Evolutionary conservation across 2,113 vertebrate species (phyloP).

Genomic region (Dermatemys mawii): DNA sequence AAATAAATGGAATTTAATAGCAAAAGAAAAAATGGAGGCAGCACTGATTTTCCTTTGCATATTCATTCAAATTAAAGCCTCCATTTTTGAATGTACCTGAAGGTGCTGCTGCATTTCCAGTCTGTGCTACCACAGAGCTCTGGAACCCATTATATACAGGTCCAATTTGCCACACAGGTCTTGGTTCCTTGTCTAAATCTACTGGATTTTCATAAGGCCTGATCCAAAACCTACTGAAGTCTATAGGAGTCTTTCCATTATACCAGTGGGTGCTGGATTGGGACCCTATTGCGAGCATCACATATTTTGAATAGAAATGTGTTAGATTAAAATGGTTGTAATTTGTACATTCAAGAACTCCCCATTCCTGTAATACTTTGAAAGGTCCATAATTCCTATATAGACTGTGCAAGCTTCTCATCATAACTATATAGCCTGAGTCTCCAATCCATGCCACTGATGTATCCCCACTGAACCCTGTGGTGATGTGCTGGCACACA

Average conservation of each 20-base stretch:
- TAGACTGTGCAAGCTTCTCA: neutral
- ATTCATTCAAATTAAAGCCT: neutral
- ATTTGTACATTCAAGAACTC: neutral
- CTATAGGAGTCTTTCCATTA: neutral
- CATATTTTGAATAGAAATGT: neutral
- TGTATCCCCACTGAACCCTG: fast-evolving
- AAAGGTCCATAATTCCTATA: neutral
- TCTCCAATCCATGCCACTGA: neutral
- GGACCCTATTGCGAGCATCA: neutral
- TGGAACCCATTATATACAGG: neutral
- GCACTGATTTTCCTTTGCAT: neutral
- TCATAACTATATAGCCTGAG: neutral
- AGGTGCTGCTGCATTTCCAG: neutral
- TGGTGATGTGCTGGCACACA: neutral
- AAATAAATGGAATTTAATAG: neutral
- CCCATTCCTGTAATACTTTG: neutral
- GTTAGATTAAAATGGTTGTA: neutral
- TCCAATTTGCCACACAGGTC: neutral
- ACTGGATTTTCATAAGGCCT: neutral
- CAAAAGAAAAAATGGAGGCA: neutral
- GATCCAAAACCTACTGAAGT: neutral
- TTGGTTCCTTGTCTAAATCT: neutral
- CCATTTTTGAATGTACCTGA: neutral
- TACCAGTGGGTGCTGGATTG: neutral
- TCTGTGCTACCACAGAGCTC: neutral